Conservation (phyloP, 2,888 invertebrate genomes). For the Anoncus sp. region DNA sequence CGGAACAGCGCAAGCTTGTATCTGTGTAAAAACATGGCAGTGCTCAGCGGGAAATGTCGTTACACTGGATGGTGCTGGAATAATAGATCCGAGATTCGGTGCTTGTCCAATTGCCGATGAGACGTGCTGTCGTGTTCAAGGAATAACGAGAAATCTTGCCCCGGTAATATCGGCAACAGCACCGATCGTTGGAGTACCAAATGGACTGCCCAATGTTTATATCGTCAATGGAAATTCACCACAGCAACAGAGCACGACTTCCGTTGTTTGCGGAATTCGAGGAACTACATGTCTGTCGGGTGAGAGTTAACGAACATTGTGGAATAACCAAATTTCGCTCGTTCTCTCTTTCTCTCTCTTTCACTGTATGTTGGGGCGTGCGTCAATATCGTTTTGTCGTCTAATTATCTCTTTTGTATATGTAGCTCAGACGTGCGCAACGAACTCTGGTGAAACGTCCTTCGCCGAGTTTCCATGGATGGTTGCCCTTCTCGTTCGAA, state of each 20-base stretch:
- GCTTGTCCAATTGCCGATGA: slow-evolving; percentile 77
- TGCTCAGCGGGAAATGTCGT: slow-evolving; percentile 73
- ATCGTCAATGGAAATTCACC: slow-evolving; percentile 49
- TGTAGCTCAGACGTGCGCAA: slow-evolving; percentile 77
- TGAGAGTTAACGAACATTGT: slow-evolving; percentile 50
- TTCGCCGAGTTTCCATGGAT: slow-evolving; percentile 95
- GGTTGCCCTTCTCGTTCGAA: slow-evolving; percentile 88
- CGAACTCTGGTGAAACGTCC: slow-evolving; percentile 87
- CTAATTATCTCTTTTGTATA: slow-evolving; percentile 37
- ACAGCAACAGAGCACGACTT: slow-evolving; percentile 10
- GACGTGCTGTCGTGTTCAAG: slow-evolving; percentile 76
- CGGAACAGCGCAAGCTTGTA: slow-evolving; percentile 76
- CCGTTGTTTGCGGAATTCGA: slow-evolving; percentile 72
- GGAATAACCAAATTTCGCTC: slow-evolving; percentile 15
- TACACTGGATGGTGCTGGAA: slow-evolving; percentile 70
- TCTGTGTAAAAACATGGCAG: slow-evolving; percentile 73
- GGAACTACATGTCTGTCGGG: slow-evolving; percentile 70
- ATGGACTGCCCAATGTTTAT: slow-evolving; percentile 29
- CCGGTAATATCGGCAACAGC: background rate
- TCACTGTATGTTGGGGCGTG: background rate
- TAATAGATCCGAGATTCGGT: slow-evolving; percentile 77
- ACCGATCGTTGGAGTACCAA: slow-evolving; percentile 12
- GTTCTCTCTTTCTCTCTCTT: slow-evolving; percentile 1
- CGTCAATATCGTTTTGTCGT: no score
- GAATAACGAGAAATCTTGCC: slow-evolving; percentile 45